Conservation (phyloP, 2,113 vertebrate genomes). For the Microtus montanus region DNA sequence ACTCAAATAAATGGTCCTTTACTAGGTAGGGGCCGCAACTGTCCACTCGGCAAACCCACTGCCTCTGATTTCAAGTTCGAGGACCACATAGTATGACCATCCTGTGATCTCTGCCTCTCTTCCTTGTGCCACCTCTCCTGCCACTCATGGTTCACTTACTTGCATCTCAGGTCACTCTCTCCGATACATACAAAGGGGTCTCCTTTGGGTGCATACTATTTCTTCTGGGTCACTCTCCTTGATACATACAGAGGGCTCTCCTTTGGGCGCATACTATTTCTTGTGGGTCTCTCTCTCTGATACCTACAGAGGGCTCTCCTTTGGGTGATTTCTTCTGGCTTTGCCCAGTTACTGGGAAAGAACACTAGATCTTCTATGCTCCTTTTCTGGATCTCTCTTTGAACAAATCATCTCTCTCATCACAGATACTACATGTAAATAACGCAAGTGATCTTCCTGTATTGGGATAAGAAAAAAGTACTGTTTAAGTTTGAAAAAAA, state of each 20-base stretch:
- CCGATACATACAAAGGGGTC: too few species aligned
- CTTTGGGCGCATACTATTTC: too few species aligned
- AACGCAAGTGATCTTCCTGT: neutral
- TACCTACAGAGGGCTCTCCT: too few species aligned
- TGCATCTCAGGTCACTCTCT: too few species aligned
- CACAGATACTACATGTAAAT: neutral
- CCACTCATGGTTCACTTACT: neutral
- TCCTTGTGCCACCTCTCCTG: neutral
- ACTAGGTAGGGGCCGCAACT: neutral
- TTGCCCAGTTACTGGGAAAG: neutral
- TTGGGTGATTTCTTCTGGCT: too few species aligned
- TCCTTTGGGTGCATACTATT: too few species aligned
- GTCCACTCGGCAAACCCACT: neutral
- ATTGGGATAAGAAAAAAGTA: neutral
- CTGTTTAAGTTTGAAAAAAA: conserved; percentile 6
- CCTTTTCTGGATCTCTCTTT: neutral
- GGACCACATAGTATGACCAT: neutral
- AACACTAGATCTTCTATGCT: neutral
- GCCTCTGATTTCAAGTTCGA: neutral
- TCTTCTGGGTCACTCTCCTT: too few species aligned
- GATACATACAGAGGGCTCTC: too few species aligned
- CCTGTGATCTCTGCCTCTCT: neutral
- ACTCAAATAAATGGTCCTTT: neutral
- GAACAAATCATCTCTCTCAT: neutral
- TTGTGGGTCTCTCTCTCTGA: too few species aligned